A percentile compares a stretch with the other conserved stretches of the same genome.
phyloP scores from a whole-genome alignment of 2,113 vertebrate species.

The Peromyscus maniculatus region DNA sequence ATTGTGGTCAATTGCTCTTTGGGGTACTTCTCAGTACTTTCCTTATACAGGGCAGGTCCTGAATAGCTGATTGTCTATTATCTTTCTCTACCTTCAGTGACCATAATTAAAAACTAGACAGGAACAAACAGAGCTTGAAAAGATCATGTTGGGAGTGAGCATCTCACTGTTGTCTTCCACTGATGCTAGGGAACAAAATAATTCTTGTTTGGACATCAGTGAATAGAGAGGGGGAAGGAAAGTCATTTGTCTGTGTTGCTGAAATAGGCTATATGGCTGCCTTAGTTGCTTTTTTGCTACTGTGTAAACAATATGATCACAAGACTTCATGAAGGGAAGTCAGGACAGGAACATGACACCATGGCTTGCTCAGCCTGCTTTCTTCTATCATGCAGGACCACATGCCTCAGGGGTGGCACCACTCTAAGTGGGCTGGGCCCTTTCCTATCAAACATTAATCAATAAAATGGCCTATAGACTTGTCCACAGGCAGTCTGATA shows the following conservation, averaged over 20 bases:
- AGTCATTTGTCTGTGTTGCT: constrained; percentile 46
- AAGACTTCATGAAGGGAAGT: neutral
- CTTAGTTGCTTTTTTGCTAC: neutral
- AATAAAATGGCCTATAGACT: neutral
- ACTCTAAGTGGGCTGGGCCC: neutral
- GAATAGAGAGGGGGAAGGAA: constrained; percentile 35
- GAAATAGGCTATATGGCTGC: constrained; percentile 8
- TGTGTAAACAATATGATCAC: neutral
- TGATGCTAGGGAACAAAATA: constrained; percentile 43
- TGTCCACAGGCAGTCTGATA: neutral
- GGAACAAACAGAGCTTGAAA: neutral
- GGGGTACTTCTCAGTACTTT: neutral
- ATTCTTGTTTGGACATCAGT: constrained; percentile 59
- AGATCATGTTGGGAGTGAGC: constrained; percentile 20
- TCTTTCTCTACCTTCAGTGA: neutral
- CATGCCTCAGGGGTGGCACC: neutral
- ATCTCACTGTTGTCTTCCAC: neutral
- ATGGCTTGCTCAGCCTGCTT: neutral
- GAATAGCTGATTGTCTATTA: neutral
- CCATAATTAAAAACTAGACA: neutral
- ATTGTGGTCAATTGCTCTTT: neutral
- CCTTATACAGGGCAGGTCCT: neutral
- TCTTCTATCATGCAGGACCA: neutral
- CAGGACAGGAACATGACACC: neutral
- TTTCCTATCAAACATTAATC: neutral